A percentile compares a stretch with the other conserved stretches of the same genome.
Evolutionary conservation across 2,797 vertebrate genomes (phyloP).

Genomic region (Arremon brunneinucha): DNA sequence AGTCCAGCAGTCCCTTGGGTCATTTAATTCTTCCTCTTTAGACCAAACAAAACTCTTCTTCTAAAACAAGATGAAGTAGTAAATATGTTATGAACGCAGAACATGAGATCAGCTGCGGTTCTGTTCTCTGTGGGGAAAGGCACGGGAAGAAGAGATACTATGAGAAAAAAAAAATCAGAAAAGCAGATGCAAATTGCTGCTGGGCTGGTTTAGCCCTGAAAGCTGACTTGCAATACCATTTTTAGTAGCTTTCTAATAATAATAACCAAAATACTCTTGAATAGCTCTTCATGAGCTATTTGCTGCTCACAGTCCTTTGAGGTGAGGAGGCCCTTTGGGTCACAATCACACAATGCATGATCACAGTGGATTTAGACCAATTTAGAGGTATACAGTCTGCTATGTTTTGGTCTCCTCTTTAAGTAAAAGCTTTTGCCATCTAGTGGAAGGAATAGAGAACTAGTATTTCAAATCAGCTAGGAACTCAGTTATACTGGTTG

Average conservation of each 20-base stretch:
- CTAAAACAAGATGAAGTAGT: background rate
- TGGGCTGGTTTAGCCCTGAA: background rate
- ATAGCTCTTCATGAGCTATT: background rate
- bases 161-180: background rate
- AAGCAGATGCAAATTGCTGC: background rate
- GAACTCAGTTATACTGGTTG: background rate
- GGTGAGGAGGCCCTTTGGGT: background rate
- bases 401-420: background rate
- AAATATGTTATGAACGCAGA: background rate
- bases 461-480: background rate
- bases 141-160: background rate
- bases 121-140: background rate
- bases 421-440: constrained; percentile 56
- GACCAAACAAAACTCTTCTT: background rate
- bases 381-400: background rate
- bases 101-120: background rate
- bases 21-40: background rate
- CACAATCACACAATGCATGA: accelerated
- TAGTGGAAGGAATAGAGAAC: constrained; percentile 52
- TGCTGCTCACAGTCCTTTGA: background rate
- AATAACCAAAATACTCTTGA: background rate
- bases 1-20: background rate
- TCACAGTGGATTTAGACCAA: background rate
- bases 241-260: background rate
- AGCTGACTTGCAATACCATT: background rate